phyloP scores from a whole-genome alignment of 2,797 vertebrate species.

The Pagetopsis macropterus region DNA sequence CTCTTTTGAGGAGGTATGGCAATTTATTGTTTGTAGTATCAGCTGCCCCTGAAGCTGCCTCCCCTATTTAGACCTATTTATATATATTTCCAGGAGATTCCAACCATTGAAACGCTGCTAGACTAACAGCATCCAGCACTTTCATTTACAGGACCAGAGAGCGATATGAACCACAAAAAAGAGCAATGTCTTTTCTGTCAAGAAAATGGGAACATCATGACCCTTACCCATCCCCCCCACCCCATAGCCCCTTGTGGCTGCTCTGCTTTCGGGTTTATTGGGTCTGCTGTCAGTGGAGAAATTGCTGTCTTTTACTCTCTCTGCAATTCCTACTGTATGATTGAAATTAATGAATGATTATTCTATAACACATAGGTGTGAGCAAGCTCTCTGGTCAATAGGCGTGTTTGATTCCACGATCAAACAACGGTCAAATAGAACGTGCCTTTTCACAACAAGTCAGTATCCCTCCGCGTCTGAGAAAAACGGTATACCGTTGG shows the following conservation, averaged over 20 bases:
- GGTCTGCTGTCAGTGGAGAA: slow-evolving; percentile 40
- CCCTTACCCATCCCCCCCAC: slow-evolving; percentile 7
- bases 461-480: too few relatives aligned
- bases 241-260: slow-evolving; percentile 33
- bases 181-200: slow-evolving; percentile 44
- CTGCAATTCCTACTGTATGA: slow-evolving; percentile 12
- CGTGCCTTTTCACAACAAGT: too few relatives aligned
- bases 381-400: too few relatives aligned
- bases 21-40: neutral
- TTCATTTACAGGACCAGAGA: slow-evolving; percentile 29
- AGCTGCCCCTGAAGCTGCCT: slow-evolving; percentile 11
- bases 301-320: slow-evolving; percentile 26
- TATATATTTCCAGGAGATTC: slow-evolving; percentile 20
- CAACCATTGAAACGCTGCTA: neutral
- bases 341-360: neutral
- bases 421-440: too few relatives aligned
- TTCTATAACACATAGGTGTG: too few relatives aligned
- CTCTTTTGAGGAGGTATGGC: neutral
- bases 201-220: slow-evolving; percentile 27
- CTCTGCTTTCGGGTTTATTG: slow-evolving; percentile 42
- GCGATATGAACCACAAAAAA: slow-evolving; percentile 21
- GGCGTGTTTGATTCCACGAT: too few relatives aligned
- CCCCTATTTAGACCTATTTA: slow-evolving; percentile 3
- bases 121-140: slow-evolving; percentile 13
- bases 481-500: too few relatives aligned